Evolutionary conservation across 2,797 vertebrate genomes (phyloP).

Genomic region (Malurus leucopterus): DNA sequence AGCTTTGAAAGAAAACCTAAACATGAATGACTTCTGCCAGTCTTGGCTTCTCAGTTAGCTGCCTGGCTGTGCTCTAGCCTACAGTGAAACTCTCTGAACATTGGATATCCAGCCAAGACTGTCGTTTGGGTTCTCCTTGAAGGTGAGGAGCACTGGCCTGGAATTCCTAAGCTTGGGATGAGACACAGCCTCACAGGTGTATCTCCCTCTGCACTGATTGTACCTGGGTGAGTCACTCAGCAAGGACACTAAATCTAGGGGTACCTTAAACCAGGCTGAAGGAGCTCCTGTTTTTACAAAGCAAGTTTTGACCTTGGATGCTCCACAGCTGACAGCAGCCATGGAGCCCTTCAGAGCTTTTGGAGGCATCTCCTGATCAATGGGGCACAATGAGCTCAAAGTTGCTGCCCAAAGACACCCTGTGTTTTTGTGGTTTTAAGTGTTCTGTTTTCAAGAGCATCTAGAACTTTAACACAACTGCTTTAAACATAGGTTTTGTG

Average conservation of each 20-base stretch:
- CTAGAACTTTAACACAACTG: background rate
- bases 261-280: background rate
- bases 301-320: background rate
- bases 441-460: background rate
- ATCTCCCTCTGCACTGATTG: background rate
- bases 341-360: background rate
- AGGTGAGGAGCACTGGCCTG: background rate
- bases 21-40: background rate
- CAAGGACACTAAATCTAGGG: background rate
- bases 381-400: background rate
- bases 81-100: background rate
- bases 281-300: background rate
- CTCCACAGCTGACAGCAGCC: background rate
- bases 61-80: background rate
- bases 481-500: background rate
- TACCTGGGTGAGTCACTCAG: background rate
- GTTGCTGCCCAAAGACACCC: background rate
- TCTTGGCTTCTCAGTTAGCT: background rate
- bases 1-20: background rate
- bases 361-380: background rate
- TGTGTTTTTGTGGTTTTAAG: rapidly evolving
- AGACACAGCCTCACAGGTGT: background rate
- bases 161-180: background rate
- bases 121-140: background rate
- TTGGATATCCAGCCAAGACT: background rate